Conservation (phyloP, 2,888 invertebrate genomes). For the Epiperipatus broadwayi region DNA sequence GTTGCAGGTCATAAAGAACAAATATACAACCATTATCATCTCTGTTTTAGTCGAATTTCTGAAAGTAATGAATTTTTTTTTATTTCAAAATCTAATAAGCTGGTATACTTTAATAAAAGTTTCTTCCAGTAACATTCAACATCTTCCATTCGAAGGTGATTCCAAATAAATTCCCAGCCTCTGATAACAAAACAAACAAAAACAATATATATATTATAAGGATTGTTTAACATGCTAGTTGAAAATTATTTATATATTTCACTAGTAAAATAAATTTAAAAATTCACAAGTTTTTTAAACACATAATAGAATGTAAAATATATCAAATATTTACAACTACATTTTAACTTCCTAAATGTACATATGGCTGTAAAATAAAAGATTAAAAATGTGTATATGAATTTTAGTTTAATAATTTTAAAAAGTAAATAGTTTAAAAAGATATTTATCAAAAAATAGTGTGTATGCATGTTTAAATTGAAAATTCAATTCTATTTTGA, state of each 20-base stretch:
- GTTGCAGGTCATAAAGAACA: too few relatives aligned
- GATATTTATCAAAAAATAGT: too few relatives aligned
- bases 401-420: too few relatives aligned
- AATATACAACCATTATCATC: too few relatives aligned
- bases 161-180: slow-evolving; percentile 62
- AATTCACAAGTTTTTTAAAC: background rate
- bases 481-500: too few relatives aligned
- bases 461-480: too few relatives aligned
- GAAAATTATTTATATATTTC: background rate
- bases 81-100: slow-evolving; percentile 44
- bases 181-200: slow-evolving; percentile 26
- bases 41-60: slow-evolving; percentile 10
- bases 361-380: too few relatives aligned
- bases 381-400: too few relatives aligned
- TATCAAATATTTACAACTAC: too few relatives aligned
- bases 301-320: background rate
- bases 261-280: background rate
- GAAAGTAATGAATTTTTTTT: slow-evolving; percentile 14
- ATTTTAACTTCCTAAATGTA: too few relatives aligned
- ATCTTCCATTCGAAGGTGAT: slow-evolving; percentile 59
- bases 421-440: too few relatives aligned
- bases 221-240: too few relatives aligned
- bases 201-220: background rate
- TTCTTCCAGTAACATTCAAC: slow-evolving; percentile 69
- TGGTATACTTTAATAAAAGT: slow-evolving; percentile 50